phyloP scores from a whole-genome alignment of 2,888 invertebrate genomes.

The Drosophila emarginata region DNA sequence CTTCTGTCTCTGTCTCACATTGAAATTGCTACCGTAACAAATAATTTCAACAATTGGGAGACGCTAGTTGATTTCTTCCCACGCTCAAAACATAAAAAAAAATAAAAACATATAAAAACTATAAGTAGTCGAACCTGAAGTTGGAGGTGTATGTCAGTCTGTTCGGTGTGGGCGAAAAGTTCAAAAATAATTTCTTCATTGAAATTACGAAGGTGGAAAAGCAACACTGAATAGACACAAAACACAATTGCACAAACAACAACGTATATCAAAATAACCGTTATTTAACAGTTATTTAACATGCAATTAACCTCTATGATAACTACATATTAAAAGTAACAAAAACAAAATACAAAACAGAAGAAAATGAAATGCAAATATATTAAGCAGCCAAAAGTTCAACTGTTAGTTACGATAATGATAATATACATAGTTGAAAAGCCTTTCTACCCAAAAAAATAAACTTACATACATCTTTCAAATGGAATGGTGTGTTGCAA shows the following conservation, averaged over 20 bases:
- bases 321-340: constrained; percentile 29
- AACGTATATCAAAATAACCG: constrained; percentile 47
- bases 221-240: constrained; percentile 52
- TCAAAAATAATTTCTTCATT: constrained; percentile 74
- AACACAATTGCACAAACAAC: constrained; percentile 29
- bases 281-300: constrained; percentile 77
- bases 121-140: constrained; percentile 3
- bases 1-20: background rate
- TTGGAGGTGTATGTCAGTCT: background rate
- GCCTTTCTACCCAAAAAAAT: constrained; percentile 20
- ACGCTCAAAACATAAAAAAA: constrained; percentile 17
- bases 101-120: constrained; percentile 8
- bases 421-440: constrained; percentile 30
- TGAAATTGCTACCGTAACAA: constrained; percentile 28
- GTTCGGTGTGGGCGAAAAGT: constrained; percentile 59
- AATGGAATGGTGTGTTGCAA: constrained; percentile 60
- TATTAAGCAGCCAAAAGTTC: constrained; percentile 38
- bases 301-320: constrained; percentile 68
- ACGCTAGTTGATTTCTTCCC: constrained; percentile 37
- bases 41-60: constrained; percentile 21
- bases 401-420: constrained; percentile 38
- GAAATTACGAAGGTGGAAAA: constrained; percentile 56
- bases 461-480: background rate
- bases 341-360: constrained; percentile 32
- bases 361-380: constrained; percentile 48